Conservation (phyloP, 2,797 vertebrate species). For the Poecilia gillii region DNA sequence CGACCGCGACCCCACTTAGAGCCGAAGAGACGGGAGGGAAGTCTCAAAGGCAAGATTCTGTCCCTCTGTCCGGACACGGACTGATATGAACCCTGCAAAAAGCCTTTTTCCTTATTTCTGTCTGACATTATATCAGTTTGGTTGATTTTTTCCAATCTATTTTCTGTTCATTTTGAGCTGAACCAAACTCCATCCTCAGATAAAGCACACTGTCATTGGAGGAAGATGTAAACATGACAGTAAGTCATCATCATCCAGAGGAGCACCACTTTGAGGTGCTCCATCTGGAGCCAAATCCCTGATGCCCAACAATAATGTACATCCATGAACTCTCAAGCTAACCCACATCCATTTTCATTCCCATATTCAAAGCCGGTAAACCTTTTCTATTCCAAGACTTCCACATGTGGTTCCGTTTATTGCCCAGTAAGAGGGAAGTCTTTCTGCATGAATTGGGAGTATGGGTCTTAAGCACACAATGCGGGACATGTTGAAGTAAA, state of each 20-base stretch:
- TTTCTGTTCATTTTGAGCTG: neutral
- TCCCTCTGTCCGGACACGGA: slow-evolving; percentile 43
- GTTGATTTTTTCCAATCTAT: neutral
- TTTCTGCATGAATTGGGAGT: slow-evolving; percentile 41
- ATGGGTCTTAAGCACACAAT: slow-evolving; percentile 32
- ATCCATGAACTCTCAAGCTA: slow-evolving; percentile 9
- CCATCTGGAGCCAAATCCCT: slow-evolving; percentile 27
- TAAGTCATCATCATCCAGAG: slow-evolving; percentile 9
- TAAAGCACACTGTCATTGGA: neutral
- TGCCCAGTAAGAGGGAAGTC: slow-evolving; percentile 32
- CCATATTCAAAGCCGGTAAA: slow-evolving; percentile 11
- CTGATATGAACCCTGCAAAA: slow-evolving; percentile 2
- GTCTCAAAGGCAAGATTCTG: slow-evolving; percentile 56
- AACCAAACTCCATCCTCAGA: neutral
- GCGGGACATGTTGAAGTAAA: slow-evolving; percentile 24
- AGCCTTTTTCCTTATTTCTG: neutral
- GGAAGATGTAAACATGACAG: neutral
- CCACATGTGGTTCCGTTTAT: slow-evolving; percentile 59
- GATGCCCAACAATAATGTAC: neutral
- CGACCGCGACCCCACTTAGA: slow-evolving; percentile 74
- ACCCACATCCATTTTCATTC: slow-evolving; percentile 16
- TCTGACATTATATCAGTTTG: neutral
- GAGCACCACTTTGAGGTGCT: slow-evolving; percentile 23
- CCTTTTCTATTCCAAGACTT: slow-evolving; percentile 22
- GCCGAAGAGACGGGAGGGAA: slow-evolving; percentile 32